A percentile compares a stretch with the other conserved stretches of the same genome.
Evolutionary conservation across 2,797 vertebrate genomes (phyloP).

Genomic region (Bothrops alternatus): DNA sequence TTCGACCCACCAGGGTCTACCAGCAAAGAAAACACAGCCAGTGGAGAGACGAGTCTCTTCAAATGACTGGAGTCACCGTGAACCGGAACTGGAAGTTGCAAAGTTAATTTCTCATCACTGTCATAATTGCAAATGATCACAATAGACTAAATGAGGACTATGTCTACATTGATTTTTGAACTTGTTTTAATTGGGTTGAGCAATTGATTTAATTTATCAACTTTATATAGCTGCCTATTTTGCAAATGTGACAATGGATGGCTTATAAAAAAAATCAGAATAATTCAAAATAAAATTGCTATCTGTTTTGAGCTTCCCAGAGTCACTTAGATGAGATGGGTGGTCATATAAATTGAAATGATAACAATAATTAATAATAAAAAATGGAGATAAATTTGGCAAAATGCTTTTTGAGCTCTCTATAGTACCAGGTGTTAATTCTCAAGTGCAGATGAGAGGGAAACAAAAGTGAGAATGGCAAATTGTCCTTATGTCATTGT

Average conservation of each 20-base stretch:
- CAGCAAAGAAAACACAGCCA: too few species aligned
- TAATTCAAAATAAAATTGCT: not conserved
- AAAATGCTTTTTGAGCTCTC: not conserved
- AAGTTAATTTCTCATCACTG: not conserved
- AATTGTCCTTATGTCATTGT: not conserved
- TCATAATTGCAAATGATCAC: not conserved
- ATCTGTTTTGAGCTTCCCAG: not conserved
- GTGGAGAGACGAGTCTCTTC: too few species aligned
- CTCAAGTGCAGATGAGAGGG: not conserved
- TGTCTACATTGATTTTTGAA: not conserved
- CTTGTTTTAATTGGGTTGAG: not conserved
- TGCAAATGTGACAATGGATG: not conserved
- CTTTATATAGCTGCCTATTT: not conserved
- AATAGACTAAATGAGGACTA: not conserved
- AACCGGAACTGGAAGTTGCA: not conserved
- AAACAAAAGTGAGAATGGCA: not conserved
- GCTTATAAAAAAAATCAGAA: not conserved
- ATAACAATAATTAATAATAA: not conserved
- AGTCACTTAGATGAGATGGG: not conserved
- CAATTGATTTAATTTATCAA: not conserved
- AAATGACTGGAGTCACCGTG: too few species aligned
- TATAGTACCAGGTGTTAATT: not conserved
- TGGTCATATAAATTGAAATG: not conserved
- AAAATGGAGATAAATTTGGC: not conserved
- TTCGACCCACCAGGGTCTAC: too few species aligned